Percentiles rank a stretch among this genome's conserved stretches.
Conservation (phyloP, 2,888 invertebrate species). For the Caenorhabditis macrosperma region DNA sequence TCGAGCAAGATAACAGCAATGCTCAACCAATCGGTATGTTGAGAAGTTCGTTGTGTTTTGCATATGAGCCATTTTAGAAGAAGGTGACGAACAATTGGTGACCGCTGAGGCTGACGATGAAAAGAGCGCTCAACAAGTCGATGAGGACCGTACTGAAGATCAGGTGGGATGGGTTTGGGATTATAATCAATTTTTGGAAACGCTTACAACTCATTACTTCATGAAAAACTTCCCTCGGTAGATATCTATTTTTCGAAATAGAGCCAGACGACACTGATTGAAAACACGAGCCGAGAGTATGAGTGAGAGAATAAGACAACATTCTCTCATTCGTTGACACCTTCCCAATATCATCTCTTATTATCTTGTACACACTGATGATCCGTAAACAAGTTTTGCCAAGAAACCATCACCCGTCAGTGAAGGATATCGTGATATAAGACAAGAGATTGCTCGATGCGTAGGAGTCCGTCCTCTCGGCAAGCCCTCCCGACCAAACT, state of each 20-base stretch:
- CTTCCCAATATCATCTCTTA: conserved; percentile 5
- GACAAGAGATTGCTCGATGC: conserved; percentile 57
- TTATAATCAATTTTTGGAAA: too few species aligned
- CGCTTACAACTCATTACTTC: too few species aligned
- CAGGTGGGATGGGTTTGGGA: too few species aligned
- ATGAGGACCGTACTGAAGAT: conserved; percentile 78
- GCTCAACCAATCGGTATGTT: conserved; percentile 37
- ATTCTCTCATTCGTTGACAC: conserved; percentile 1
- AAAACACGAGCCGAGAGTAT: not conserved
- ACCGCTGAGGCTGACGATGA: conserved; percentile 65
- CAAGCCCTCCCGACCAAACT: conserved; percentile 38
- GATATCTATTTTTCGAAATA: not conserved
- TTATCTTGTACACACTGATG: conserved; percentile 34
- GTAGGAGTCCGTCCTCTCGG: conserved; percentile 36
- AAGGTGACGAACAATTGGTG: conserved; percentile 53
- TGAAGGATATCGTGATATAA: conserved; percentile 50
- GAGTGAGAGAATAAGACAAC: not conserved
- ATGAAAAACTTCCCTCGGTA: too few species aligned
- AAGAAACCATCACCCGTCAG: conserved; percentile 51
- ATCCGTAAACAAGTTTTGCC: conserved; percentile 54
- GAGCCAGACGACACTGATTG: conserved; percentile 11
- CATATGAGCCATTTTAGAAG: conserved; percentile 21
- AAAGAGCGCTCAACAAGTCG: conserved; percentile 67
- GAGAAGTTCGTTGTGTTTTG: conserved; percentile 2
- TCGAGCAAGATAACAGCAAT: conserved; percentile 55